Conservation (phyloP, 2,797 vertebrate genomes). For the Gambusia yucatana region DNA sequence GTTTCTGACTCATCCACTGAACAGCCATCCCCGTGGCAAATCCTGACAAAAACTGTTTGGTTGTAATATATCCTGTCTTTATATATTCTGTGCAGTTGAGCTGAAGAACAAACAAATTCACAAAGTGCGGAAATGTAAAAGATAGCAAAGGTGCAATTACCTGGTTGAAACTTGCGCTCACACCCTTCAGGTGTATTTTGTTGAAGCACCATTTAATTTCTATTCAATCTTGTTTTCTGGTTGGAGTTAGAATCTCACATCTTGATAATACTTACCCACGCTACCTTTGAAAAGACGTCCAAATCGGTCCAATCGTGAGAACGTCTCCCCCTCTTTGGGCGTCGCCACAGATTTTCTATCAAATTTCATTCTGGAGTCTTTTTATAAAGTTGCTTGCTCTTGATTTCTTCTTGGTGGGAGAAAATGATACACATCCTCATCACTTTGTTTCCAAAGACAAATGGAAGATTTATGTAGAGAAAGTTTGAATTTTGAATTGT, state of each 20-base stretch:
- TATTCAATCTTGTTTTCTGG: neutral
- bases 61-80: neutral
- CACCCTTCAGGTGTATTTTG: neutral
- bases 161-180: neutral
- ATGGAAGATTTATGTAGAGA: neutral
- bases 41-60: neutral
- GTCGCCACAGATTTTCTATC: neutral
- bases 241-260: neutral
- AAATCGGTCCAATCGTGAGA: neutral
- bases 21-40: neutral
- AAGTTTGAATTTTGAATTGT: neutral
- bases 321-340: neutral
- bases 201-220: neutral
- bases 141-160: neutral
- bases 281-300: neutral
- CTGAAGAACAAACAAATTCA: neutral
- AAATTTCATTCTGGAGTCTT: neutral
- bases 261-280: neutral
- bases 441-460: neutral
- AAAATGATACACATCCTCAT: neutral
- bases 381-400: neutral
- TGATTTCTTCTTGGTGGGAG: neutral
- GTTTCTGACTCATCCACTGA: neutral
- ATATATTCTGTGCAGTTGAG: neutral
- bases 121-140: neutral